Percentiles rank a stretch among this genome's conserved stretches.
phyloP scores from a whole-genome alignment of 1,140 invertebrate species.

The Goniozus legneri region DNA sequence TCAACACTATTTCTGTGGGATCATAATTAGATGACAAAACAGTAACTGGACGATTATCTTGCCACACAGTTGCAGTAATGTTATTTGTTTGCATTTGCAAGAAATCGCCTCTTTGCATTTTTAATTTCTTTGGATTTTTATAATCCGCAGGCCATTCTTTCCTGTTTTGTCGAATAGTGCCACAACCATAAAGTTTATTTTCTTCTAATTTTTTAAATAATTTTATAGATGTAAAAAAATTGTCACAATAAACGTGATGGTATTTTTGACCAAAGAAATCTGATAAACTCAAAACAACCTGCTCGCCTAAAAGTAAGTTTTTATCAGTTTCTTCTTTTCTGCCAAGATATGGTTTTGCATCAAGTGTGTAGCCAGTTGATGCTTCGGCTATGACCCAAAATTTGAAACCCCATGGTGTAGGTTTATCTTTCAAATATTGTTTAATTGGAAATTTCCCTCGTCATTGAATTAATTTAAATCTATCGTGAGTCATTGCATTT shows the following conservation, averaged over 20 bases:
- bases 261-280: slow-evolving; percentile 2
- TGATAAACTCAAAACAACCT: slow-evolving; percentile 8
- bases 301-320: slow-evolving; percentile 10
- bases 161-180: slow-evolving; percentile 8
- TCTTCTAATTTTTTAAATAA: slow-evolving; percentile 6
- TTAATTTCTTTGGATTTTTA: slow-evolving; percentile 3
- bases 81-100: not conserved
- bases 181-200: slow-evolving; percentile 11
- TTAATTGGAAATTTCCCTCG: slow-evolving; percentile 16
- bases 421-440: slow-evolving; percentile 37
- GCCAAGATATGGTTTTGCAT: slow-evolving; percentile 5
- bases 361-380: slow-evolving; percentile 4
- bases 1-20: not conserved
- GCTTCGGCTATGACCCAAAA: slow-evolving; percentile 17
- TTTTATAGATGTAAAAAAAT: slow-evolving; percentile 12
- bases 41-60: slow-evolving; percentile 8
- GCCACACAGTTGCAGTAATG: slow-evolving; percentile 12
- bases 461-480: not conserved
- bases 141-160: slow-evolving; percentile 5
- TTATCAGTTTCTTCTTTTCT: slow-evolving; percentile 8
- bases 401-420: slow-evolving; percentile 34
- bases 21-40: slow-evolving; percentile 12
- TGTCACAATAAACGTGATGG: slow-evolving; percentile 10
- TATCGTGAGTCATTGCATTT: too few relatives aligned
- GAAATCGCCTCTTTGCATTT: slow-evolving; percentile 8